A percentile compares a stretch with the other conserved stretches of the same genome.
Evolutionary conservation across 1,140 invertebrate species (phyloP).

Genomic region (Aricia agestis): DNA sequence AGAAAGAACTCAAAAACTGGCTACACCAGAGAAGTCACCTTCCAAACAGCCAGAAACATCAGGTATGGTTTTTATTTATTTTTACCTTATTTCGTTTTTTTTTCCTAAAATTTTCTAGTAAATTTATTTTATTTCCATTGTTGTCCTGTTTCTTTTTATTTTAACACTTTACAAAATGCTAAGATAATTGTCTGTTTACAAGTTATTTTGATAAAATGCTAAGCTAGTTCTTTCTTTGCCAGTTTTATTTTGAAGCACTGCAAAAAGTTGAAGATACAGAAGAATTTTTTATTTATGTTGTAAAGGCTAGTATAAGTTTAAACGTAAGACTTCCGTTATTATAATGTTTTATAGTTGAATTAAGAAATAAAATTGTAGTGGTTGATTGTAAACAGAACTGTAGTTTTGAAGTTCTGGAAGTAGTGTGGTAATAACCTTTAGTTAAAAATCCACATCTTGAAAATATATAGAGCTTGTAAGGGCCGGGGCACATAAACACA

Average conservation of each 20-base stretch:
- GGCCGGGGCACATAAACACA: too few relatives aligned
- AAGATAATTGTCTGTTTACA: too few relatives aligned
- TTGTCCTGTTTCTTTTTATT: too few relatives aligned
- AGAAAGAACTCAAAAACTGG: conserved; percentile 55
- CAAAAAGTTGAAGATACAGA: background rate
- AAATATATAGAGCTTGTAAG: too few relatives aligned
- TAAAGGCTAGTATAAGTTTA: background rate
- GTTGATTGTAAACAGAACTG: too few relatives aligned
- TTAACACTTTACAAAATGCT: too few relatives aligned
- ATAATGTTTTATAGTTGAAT: too few relatives aligned
- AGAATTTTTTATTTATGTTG: background rate
- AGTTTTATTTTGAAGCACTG: background rate
- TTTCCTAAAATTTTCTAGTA: background rate
- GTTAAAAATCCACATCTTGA: too few relatives aligned
- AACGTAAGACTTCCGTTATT: too few relatives aligned
- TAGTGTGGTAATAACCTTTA: too few relatives aligned
- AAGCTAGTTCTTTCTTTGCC: background rate
- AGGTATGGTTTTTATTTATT: conserved; percentile 27
- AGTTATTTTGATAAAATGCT: background rate
- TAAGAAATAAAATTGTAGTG: too few relatives aligned
- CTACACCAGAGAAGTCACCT: conserved; percentile 59
- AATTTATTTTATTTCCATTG: background rate
- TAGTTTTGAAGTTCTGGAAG: too few relatives aligned
- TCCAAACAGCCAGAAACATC: conserved; percentile 39
- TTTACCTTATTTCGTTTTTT: background rate